Evolutionary conservation across 2,888 invertebrate species (phyloP).

Genomic region (Leptarthrus brevirostris): DNA sequence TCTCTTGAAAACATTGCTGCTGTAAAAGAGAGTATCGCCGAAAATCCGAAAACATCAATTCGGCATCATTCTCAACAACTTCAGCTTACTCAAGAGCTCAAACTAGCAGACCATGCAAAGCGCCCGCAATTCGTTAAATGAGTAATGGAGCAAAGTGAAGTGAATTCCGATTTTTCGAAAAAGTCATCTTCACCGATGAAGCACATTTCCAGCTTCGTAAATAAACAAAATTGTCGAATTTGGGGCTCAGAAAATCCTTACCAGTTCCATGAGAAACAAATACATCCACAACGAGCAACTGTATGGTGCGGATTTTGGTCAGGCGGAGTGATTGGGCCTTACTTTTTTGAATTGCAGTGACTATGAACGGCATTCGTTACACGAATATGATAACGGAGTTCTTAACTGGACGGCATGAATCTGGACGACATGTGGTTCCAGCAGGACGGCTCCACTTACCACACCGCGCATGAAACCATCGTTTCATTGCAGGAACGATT

Average conservation of each 20-base stretch:
- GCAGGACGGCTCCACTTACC: neutral
- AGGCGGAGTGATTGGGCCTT: neutral
- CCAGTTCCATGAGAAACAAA: neutral
- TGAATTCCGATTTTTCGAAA: neutral
- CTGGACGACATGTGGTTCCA: neutral
- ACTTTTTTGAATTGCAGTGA: neutral
- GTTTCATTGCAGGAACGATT: neutral
- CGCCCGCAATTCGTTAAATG: too few relatives aligned
- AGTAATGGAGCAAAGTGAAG: too few relatives aligned
- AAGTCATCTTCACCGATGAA: neutral
- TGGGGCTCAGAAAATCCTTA: neutral
- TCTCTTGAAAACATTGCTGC: neutral
- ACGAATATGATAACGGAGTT: neutral
- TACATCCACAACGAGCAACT: neutral
- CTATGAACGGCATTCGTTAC: neutral
- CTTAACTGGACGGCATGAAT: conserved; percentile 1
- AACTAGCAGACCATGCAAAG: too few relatives aligned
- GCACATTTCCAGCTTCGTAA: neutral
- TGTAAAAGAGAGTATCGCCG: neutral
- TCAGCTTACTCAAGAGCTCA: too few relatives aligned
- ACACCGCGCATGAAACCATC: neutral
- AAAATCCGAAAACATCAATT: neutral
- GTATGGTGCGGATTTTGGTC: conserved; percentile 9
- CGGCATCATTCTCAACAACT: neutral
- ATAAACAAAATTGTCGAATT: conserved; percentile 2